Evolutionary conservation across 2,797 vertebrate species (phyloP), one percentile per base, ranked within the genome.

Genomic region (Diplodus sargus): DNA sequence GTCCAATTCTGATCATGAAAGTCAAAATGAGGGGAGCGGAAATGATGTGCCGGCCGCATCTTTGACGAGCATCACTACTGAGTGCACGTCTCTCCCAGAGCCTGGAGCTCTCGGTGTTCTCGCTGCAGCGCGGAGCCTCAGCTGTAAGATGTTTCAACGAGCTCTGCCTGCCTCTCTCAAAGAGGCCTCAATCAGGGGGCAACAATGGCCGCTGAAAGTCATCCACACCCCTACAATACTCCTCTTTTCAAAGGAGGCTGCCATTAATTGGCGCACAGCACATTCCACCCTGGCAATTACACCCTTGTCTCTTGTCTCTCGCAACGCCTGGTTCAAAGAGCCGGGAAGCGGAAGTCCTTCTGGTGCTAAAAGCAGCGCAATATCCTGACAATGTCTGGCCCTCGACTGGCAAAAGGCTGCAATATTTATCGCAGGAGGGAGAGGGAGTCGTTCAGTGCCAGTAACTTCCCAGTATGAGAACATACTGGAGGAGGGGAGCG

Each of bases 371-470:
- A 92, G 88, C 88, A 79, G 70, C 87, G 90, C 91, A 93, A 94
- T 94, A 93, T 93, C 91, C 92, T 92, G 90, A 93, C 90, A 86
- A 84, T 82, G 89, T 89, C 86, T 91, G 87, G 89, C 85, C 85
- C 88, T 83, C 80, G 69, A 82, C 84, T 84, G 87, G 88, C 77
- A 68, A 85, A 83, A 86, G 87, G 77, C 88, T 92, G 89, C 83
- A 89, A 91, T 93, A 93, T 94, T 93, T 94, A 93, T 94, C 82
- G 92, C 76, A 84, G 80, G 82, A 79, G 78, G 80, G 85, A 78
- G 72, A 77, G 63, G 73, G 82, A 89, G 91, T 78, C 57, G 22
- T 79, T 89, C 71, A 34, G 64, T 86, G 83, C 82, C 84, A 87
- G 83, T 65, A 84, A 85, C 74, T 73, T 81, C 59, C 71, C 63